Evolutionary conservation across 2,888 invertebrate species (phyloP).

Genomic region (Tethea ocularis): DNA sequence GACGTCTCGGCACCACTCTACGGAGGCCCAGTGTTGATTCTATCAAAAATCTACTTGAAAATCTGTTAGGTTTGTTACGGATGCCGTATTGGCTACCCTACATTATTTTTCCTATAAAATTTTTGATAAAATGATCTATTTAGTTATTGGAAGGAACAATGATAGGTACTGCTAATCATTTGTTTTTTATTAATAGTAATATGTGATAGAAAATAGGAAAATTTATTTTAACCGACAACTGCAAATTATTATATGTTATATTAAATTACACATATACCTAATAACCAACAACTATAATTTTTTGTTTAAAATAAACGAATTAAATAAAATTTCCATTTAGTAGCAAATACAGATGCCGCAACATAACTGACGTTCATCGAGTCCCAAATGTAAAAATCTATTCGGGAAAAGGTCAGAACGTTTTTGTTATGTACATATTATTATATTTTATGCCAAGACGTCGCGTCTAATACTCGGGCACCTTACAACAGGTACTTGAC

Average conservation of each 20-base stretch:
- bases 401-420: slow-evolving; percentile 64
- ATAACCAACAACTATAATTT: no score
- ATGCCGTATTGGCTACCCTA: slow-evolving; percentile 25
- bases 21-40: slow-evolving; percentile 73
- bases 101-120: background rate
- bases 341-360: slow-evolving; percentile 33
- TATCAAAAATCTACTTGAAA: slow-evolving; percentile 76
- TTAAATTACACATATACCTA: no score
- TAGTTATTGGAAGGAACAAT: no score
- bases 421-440: slow-evolving; percentile 55
- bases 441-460: slow-evolving; percentile 45
- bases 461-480: background rate
- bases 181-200: no score
- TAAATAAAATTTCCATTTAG: background rate
- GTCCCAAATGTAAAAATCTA: slow-evolving; percentile 56
- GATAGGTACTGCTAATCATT: no score
- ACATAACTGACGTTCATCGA: slow-evolving; percentile 32
- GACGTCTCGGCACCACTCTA: slow-evolving; percentile 70
- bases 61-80: slow-evolving; percentile 37
- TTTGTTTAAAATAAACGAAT: no score
- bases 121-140: background rate
- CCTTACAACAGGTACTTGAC: background rate
- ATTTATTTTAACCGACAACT: no score
- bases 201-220: no score
- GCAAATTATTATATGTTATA: no score